Conservation (phyloP, 2,113 vertebrate species). For the human region DNA sequence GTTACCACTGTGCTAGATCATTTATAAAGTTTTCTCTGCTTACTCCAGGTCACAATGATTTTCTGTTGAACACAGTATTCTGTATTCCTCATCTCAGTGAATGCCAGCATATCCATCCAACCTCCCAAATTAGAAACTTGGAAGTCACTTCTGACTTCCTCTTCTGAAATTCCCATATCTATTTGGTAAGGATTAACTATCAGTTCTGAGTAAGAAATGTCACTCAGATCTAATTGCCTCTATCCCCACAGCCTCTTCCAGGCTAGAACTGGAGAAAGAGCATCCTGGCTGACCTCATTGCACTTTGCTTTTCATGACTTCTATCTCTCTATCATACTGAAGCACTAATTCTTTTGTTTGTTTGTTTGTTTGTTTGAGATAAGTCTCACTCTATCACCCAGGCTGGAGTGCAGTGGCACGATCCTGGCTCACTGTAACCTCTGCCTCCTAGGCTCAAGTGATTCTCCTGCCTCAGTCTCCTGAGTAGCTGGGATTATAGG, state of each 20-base stretch:
- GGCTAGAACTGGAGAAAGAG: neutral
- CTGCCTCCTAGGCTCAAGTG: no score
- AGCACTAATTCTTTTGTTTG: neutral
- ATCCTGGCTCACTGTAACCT: no score
- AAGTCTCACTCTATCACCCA: no score
- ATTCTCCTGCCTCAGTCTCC: no score
- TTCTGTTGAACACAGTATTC: neutral
- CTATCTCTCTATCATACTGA: neutral
- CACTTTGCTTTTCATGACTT: neutral
- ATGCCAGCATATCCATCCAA: neutral
- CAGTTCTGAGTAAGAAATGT: slow-evolving; percentile 17
- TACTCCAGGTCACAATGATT: neutral
- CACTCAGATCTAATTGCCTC: neutral
- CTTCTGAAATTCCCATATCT: slow-evolving; percentile 21
- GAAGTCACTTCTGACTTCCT: neutral
- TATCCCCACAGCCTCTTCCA: neutral
- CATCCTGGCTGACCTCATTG: neutral
- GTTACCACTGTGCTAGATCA: neutral
- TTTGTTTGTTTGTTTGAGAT: no score
- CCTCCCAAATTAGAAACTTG: neutral
- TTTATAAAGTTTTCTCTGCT: neutral
- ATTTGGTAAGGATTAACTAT: neutral
- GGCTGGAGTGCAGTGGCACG: no score
- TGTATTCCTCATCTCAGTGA: neutral
- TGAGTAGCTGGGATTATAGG: no score